A percentile compares a stretch with the other conserved stretches of the same genome.
Evolutionary conservation across 2,113 vertebrate species (phyloP).

Genomic region (Mesoclemmys tuberculata): DNA sequence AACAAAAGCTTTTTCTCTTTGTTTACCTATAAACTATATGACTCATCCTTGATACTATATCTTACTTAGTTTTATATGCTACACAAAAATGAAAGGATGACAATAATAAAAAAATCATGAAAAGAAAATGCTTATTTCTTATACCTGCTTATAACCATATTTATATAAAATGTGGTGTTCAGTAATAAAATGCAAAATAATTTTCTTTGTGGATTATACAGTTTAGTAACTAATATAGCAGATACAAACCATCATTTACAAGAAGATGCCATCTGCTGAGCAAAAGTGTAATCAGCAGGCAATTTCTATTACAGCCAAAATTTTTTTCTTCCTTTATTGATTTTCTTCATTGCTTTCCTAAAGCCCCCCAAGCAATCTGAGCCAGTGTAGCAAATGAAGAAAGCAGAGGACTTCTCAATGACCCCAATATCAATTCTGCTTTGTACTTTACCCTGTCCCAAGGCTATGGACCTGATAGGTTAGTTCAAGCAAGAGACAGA

Average conservation of each 20-base stretch:
- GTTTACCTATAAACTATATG: neutral
- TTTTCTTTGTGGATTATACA: slow-evolving; percentile 31
- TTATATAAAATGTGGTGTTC: slow-evolving; percentile 39
- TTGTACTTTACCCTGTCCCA: slow-evolving; percentile 49
- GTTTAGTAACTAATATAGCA: slow-evolving; percentile 55
- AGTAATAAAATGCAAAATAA: slow-evolving; percentile 46
- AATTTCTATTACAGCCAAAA: slow-evolving; percentile 58
- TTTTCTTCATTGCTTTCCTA: slow-evolving; percentile 64
- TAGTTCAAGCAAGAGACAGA: slow-evolving; percentile 62
- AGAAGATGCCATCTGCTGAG: slow-evolving; percentile 82
- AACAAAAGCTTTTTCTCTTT: neutral
- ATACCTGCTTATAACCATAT: slow-evolving; percentile 14
- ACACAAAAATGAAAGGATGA: slow-evolving; percentile 12
- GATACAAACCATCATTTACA: slow-evolving; percentile 74
- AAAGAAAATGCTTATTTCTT: neutral
- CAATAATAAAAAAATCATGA: neutral
- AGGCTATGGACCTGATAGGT: slow-evolving; percentile 27
- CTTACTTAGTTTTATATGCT: neutral
- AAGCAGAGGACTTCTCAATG: slow-evolving; percentile 58
- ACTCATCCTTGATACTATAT: neutral
- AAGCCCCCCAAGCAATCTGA: slow-evolving; percentile 59
- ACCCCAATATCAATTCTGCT: slow-evolving; percentile 64
- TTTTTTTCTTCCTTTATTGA: slow-evolving; percentile 64
- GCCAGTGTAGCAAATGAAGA: slow-evolving; percentile 58
- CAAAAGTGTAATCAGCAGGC: slow-evolving; percentile 76